Base-by-base conservation (phyloP, 1,140 invertebrate species). In the Vanessa atalanta region DNA sequence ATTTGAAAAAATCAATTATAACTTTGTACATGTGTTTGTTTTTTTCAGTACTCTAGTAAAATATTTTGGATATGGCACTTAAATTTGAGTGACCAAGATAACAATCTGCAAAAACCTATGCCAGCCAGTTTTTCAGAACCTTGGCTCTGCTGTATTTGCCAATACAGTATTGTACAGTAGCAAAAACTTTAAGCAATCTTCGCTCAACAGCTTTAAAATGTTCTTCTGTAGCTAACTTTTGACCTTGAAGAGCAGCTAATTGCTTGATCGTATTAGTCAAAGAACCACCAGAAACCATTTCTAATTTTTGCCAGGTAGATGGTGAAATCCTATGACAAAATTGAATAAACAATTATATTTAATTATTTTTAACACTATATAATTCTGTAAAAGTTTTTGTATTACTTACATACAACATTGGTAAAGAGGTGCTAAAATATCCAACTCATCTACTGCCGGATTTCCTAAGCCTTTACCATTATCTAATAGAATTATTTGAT, bases 401-500 rank as follows among this genome's bases (percentile, higher is more conserved):
- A 6, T 31, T 61, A 95, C 96, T 95, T 93, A 97, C 97, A 96
- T 95, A 91, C 97, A 98, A 88, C 97, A 98, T 81, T 98, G 97
- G 91, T 97, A 98, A 0, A 98, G 92, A 60, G 97, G 98, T 16
- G 97, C 97, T 76, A 98, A 92, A 79, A 98, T 98, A 83, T 97
- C 97, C 51, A 96, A 88, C 88, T 97, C 96, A 94, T 98, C 97
- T 53, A 95, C 90, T 82, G 95, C 91, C 4, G 97, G 97, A 93
- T 98, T 97, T 13, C 97, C 97, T 85, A 98, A 95, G 66, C 97
- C 97, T 93, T 99, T 99, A 31, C 97, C 98, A 95, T 99, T 99
- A 84, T 99, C 98, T n/a, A 98, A 93, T 15, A 98, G 92, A 20
- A 99, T 83, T 63, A 99, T 94, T 72, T 95, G 95, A 77, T 96